Percentiles rank a stretch among this genome's conserved stretches.
These are phyloP conservation scores for Dascyllus trimaculatus DNA, from an alignment of 2,113 vertebrate genomes.

Conservation along the genomic window DNA sequence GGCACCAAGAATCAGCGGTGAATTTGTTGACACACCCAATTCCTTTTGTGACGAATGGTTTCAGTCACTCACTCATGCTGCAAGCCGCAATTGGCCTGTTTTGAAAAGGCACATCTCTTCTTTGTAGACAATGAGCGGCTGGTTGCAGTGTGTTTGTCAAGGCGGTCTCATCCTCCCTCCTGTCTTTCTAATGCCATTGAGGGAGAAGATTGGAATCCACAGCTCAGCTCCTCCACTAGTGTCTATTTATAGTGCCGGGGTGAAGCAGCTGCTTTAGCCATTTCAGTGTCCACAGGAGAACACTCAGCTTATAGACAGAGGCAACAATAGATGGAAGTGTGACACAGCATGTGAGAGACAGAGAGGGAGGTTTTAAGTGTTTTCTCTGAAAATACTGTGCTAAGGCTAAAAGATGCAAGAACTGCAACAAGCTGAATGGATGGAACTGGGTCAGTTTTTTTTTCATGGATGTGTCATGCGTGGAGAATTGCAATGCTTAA, in stretches of 20 bases:
- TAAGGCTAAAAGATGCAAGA: neutral
- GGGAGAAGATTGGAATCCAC: slow-evolving; percentile 70
- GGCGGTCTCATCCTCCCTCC: slow-evolving; percentile 21
- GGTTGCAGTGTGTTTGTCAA: slow-evolving; percentile 34
- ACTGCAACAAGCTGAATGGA: neutral
- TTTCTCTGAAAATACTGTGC: neutral
- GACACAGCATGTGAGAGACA: neutral
- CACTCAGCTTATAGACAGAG: slow-evolving; percentile 54
- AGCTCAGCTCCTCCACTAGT: slow-evolving; percentile 59
- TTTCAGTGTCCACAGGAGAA: slow-evolving; percentile 68
- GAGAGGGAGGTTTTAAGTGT: neutral
- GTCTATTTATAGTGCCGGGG: slow-evolving; percentile 79
- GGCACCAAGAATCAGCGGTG: too few species aligned
- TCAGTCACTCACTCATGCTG: too few species aligned
- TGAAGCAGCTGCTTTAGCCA: slow-evolving; percentile 76
- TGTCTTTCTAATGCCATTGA: slow-evolving; percentile 48
- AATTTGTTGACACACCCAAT: too few species aligned
- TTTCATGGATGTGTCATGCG: neutral
- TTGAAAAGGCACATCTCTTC: neutral
- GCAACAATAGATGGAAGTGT: slow-evolving; percentile 42
- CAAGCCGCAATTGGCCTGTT: too few species aligned
- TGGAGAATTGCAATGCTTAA: neutral
- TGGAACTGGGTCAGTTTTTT: slow-evolving; percentile 16
- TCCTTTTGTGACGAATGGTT: too few species aligned
- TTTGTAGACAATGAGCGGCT: neutral